Evolutionary conservation across 1,140 invertebrate species (phyloP), one percentile per base, ranked within the genome.

Genomic region (Vollenhovia emeryi): DNA sequence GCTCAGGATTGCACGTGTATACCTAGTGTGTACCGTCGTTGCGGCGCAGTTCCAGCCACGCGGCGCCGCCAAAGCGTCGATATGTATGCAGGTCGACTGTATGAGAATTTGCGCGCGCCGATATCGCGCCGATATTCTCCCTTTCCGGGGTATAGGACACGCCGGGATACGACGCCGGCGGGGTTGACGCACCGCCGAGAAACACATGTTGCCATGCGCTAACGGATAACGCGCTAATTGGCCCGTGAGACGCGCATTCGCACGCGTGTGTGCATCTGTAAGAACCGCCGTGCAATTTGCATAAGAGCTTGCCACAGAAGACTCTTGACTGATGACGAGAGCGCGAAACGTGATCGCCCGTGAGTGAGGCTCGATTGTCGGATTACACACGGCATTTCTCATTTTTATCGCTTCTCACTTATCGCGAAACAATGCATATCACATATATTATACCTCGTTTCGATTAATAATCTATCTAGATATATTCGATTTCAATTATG

Each of bases 71-170:
- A 93, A 94, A 91, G 84, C 86, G 79, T 87, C 93, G 90, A 94
- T 93, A 94, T 93, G 91, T 94, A 94, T 93, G 93, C 93, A 92
- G 85, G 76, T 89, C 90, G 82, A 82, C 83, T 89, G 85, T 87
- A 91, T 85, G 88, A 85, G 87, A 91, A 92, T 88, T 92, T 87
- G 86, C 91, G 92, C 90, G 91, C 60, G 89, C 90, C 88, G 90
- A 94, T 91, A 93, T 93, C 90, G 59, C 86, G 68, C 89, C 91
- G 92, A 94, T 93, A 93, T 92, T 74, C 88, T 71, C 88, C 87
- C 85, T 92, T 91, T 84, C 80, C 60, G 21, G 13, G 24, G 11
- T 73, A 18, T 24, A 45, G 36, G 88, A 83, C 88, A 66, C 89
- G 75, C 3, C 76, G 48, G 62, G 57, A 52, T 85, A 79, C 79